Conservation (phyloP, 2,797 vertebrate species). For the Agapornis canus region DNA sequence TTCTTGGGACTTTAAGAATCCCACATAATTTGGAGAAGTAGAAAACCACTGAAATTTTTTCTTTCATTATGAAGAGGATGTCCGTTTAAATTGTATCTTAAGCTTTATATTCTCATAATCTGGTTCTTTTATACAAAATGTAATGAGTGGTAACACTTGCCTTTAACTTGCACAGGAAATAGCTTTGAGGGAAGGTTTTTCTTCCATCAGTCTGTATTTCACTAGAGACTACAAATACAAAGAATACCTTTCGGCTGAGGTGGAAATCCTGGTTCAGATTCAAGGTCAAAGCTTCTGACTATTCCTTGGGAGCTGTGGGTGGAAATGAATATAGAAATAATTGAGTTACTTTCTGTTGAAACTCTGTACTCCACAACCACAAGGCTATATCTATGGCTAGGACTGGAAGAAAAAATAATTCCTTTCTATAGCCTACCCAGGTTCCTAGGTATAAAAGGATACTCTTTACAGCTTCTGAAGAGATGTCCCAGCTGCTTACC, state of each 20-base stretch:
- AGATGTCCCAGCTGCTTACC: neutral
- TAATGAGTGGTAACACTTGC: neutral
- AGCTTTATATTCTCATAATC: neutral
- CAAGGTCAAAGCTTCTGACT: conserved; percentile 13
- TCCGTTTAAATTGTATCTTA: neutral
- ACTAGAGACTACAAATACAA: conserved; percentile 12
- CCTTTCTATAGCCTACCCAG: neutral
- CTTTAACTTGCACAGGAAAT: conserved; percentile 38
- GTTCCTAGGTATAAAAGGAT: neutral
- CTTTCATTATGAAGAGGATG: neutral
- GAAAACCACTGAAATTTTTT: neutral
- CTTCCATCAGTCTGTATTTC: conserved; percentile 17
- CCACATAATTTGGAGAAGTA: neutral
- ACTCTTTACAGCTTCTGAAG: neutral
- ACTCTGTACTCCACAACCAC: neutral
- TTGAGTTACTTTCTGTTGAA: neutral
- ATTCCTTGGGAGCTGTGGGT: conserved; percentile 14
- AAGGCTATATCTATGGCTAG: neutral
- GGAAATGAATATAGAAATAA: conserved; percentile 28
- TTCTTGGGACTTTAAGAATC: neutral
- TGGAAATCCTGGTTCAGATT: conserved; percentile 8
- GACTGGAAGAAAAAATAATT: neutral
- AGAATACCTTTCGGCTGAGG: conserved; percentile 38
- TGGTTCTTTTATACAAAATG: neutral
- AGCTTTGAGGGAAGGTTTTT: neutral